Evolutionary conservation across 2,888 invertebrate genomes (phyloP).

Genomic region (Dilophus febrilis): DNA sequence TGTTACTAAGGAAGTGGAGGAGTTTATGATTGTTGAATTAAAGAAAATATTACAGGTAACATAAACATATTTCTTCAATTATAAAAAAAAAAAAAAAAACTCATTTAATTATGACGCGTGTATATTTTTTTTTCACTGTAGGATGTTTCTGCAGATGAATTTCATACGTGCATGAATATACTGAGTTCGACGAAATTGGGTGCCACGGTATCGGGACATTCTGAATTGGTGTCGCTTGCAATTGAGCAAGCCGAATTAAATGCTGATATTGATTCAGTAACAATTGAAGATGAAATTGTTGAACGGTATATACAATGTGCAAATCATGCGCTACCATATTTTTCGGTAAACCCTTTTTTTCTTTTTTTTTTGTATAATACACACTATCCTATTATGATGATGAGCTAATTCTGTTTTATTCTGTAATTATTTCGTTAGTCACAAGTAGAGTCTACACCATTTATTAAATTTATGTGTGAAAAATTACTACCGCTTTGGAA

Average conservation of each 20-base stretch:
- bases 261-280: slow-evolving; percentile 34
- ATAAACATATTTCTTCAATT: slow-evolving; percentile 2
- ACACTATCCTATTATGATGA: slow-evolving; percentile 80
- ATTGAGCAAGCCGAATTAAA: slow-evolving; percentile 74
- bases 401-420: slow-evolving; percentile 27
- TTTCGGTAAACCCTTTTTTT: slow-evolving; percentile 52
- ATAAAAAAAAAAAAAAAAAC: too few relatives aligned
- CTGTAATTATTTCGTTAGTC: slow-evolving; percentile 34
- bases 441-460: slow-evolving; percentile 70
- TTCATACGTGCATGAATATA: slow-evolving; percentile 74
- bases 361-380: slow-evolving; percentile 39
- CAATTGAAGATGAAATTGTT: slow-evolving; percentile 48
- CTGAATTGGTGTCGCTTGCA: slow-evolving; percentile 71
- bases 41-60: slow-evolving; percentile 67
- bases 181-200: slow-evolving; percentile 66
- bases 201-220: slow-evolving; percentile 66
- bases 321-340: slow-evolving; percentile 68
- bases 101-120: slow-evolving; percentile 1
- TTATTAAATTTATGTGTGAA: slow-evolving; percentile 68
- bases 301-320: slow-evolving; percentile 72
- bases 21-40: slow-evolving; percentile 62
- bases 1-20: slow-evolving; percentile 71
- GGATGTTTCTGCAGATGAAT: slow-evolving; percentile 85
- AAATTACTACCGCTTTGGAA: slow-evolving; percentile 58
- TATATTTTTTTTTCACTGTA: slow-evolving; percentile 22